Conservation (phyloP, 2,113 vertebrate species). For the Trochalopteron elliotii region DNA sequence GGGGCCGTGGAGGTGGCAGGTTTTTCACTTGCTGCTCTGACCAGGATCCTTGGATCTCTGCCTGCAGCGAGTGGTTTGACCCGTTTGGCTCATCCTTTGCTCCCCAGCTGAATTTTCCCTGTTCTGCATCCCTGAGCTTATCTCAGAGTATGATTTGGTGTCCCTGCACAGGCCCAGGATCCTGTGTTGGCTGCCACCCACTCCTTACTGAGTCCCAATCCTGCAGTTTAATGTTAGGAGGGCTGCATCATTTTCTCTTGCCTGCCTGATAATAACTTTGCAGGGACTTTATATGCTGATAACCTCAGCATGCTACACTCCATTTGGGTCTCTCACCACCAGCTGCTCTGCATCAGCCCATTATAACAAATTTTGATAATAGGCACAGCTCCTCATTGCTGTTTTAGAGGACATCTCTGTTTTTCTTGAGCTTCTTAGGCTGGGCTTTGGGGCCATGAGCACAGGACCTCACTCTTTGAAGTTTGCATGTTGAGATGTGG, state of each 20-base stretch:
- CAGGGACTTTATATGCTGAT: not conserved
- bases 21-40: not conserved
- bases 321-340: not conserved
- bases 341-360: not conserved
- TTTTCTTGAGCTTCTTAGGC: not conserved
- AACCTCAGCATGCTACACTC: not conserved
- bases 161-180: not conserved
- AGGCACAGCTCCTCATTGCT: not conserved
- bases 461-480: not conserved
- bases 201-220: fast-evolving
- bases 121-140: not conserved
- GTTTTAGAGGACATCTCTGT: not conserved
- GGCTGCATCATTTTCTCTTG: not conserved
- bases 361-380: not conserved
- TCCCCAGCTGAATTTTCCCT: not conserved
- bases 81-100: not conserved
- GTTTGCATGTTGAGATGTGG: not conserved
- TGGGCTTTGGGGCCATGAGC: not conserved
- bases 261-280: not conserved
- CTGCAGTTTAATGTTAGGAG: not conserved
- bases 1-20: not conserved
- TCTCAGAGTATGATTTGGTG: not conserved
- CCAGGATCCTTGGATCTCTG: not conserved
- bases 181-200: not conserved
- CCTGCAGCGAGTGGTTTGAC: not conserved